These are phyloP conservation scores for Cebus imitator DNA, from an alignment of 2,113 vertebrate species.

Conservation along the genomic window DNA sequence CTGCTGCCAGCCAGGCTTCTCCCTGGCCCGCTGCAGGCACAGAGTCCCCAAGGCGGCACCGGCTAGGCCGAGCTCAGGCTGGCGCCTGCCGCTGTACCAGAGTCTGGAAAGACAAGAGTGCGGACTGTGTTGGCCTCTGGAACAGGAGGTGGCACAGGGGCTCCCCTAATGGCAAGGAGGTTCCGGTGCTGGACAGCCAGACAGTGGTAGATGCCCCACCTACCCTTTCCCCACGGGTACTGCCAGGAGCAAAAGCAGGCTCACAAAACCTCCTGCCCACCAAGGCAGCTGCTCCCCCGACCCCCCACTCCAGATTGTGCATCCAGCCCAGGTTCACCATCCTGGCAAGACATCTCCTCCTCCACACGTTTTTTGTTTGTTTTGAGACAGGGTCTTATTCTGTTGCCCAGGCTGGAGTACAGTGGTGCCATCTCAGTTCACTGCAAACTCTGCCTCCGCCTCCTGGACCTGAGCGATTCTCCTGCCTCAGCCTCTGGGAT, in stretches of 20 bases:
- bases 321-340: background rate
- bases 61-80: background rate
- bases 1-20: accelerated
- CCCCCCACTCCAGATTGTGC: background rate
- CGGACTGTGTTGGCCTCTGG: background rate
- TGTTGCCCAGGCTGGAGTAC: too few species aligned
- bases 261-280: accelerated
- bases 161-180: background rate
- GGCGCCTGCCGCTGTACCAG: background rate
- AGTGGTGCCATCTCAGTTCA: too few species aligned
- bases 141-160: accelerated
- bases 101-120: background rate
- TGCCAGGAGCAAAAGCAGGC: background rate
- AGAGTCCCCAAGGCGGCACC: background rate
- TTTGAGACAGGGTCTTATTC: too few species aligned
- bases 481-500: too few species aligned
- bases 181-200: background rate
- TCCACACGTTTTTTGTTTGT: too few species aligned
- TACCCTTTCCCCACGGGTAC: accelerated
- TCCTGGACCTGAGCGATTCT: too few species aligned
- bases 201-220: accelerated
- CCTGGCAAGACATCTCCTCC: background rate
- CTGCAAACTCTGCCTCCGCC: too few species aligned
- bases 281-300: accelerated
- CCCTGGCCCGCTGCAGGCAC: accelerated